Percentiles rank a stretch among this genome's conserved stretches.
These are phyloP conservation scores for Cossypha caffra DNA, from an alignment of 2,797 vertebrate genomes.

Conservation along the genomic window DNA sequence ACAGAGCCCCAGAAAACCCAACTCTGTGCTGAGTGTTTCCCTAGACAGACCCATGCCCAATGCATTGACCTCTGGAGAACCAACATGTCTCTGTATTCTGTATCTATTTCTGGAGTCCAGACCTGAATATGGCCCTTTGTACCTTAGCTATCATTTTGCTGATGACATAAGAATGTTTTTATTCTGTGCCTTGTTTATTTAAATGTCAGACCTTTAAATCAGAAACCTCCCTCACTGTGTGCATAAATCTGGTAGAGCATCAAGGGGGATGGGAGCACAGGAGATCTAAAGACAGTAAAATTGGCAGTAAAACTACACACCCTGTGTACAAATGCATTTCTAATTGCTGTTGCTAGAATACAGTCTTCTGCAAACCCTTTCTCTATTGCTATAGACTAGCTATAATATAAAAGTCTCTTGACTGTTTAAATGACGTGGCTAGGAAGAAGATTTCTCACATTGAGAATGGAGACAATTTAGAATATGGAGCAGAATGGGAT, in stretches of 20 bases:
- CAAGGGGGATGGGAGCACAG: background rate
- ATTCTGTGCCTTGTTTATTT: background rate
- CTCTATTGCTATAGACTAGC: background rate
- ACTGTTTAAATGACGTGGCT: background rate
- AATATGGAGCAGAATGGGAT: background rate
- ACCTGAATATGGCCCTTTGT: background rate
- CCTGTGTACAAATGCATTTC: background rate
- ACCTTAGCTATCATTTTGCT: background rate
- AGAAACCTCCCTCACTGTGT: background rate
- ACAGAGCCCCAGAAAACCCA: background rate
- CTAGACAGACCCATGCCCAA: background rate
- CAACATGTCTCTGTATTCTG: background rate
- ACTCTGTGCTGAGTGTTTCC: background rate
- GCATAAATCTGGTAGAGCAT: background rate
- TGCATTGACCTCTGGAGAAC: background rate
- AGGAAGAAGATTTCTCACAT: background rate
- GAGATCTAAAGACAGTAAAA: background rate
- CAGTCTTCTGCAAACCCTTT: background rate
- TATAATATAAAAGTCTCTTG: background rate
- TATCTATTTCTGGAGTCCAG: background rate
- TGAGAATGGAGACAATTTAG: background rate
- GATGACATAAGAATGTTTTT: background rate
- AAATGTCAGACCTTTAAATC: conserved; percentile 35
- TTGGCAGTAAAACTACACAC: background rate
- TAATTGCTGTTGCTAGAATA: background rate